These are phyloP conservation scores for Lingula anatina DNA, from an alignment of 2,888 invertebrate species.

Conservation along the genomic window DNA sequence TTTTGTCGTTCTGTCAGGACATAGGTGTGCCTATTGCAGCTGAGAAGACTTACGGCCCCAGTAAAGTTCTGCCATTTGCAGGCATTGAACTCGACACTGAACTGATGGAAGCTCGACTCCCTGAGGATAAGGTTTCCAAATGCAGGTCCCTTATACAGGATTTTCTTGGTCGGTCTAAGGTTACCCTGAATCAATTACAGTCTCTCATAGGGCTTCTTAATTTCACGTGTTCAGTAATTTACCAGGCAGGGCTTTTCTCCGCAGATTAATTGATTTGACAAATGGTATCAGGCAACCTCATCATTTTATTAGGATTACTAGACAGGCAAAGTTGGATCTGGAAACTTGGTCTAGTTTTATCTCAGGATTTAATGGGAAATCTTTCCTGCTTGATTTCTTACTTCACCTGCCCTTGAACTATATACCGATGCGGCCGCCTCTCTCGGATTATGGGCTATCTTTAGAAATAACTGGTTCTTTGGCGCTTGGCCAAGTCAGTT, in stretches of 20 bases:
- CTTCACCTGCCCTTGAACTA: too few relatives aligned
- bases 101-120: constrained; percentile 4
- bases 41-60: constrained; percentile 6
- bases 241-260: constrained; percentile 4
- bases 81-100: constrained; percentile 4
- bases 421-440: constrained; percentile 4
- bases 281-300: not conserved
- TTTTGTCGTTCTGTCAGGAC: not conserved
- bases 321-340: constrained; percentile 2
- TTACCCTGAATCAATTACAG: constrained; percentile 4
- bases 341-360: constrained; percentile 1
- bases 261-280: not conserved
- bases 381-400: constrained; percentile 2
- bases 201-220: constrained; percentile 5
- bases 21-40: constrained; percentile 5
- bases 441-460: constrained; percentile 4
- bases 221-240: constrained; percentile 5
- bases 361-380: constrained; percentile 1
- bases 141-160: too few relatives aligned
- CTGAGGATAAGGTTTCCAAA: too few relatives aligned
- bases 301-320: not conserved
- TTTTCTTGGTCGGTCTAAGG: not conserved
- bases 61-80: not conserved
- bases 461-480: constrained; percentile 2
- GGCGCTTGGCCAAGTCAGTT: not conserved